Percentiles rank a stretch among this genome's conserved stretches.
Evolutionary conservation across 2,888 invertebrate species (phyloP).

Genomic region (Crioceris asparagi): DNA sequence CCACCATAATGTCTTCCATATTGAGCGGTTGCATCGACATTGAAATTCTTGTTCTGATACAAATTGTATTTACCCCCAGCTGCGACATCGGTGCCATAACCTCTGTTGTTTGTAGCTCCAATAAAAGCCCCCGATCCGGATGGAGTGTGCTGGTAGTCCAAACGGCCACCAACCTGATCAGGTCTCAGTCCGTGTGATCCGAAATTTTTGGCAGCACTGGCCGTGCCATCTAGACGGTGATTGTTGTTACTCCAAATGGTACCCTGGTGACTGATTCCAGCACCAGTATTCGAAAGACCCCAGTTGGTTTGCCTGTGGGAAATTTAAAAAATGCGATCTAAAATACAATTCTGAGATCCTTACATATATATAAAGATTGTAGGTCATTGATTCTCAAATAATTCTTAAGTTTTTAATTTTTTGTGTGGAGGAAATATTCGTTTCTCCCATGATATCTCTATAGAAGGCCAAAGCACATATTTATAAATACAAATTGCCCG

Average conservation of each 20-base stretch:
- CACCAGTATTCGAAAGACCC: conserved; percentile 9
- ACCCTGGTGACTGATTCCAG: conserved; percentile 19
- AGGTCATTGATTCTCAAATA: too few species aligned
- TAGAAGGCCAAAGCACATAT: too few species aligned
- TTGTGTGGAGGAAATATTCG: too few species aligned
- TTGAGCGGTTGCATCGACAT: conserved; percentile 21
- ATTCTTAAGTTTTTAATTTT: too few species aligned
- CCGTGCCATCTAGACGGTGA: conserved; percentile 22
- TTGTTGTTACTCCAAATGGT: conserved; percentile 20
- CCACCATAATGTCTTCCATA: conserved; percentile 25
- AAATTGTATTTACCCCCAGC: conserved; percentile 22
- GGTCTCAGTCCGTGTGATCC: conserved; percentile 19
- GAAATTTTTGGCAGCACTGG: conserved; percentile 22
- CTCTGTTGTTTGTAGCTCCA: conserved; percentile 18
- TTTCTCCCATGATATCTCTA: too few species aligned
- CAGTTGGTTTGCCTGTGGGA: conserved; percentile 11
- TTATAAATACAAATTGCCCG: too few species aligned
- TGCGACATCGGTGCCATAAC: conserved; percentile 22
- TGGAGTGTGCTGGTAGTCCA: conserved; percentile 23
- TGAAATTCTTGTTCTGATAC: conserved; percentile 19
- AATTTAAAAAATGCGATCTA: not conserved
- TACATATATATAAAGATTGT: too few species aligned
- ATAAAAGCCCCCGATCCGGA: conserved; percentile 21
- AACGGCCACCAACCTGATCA: conserved; percentile 21
- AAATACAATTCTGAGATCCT: too few species aligned